Base-by-base conservation (phyloP, 2,797 vertebrate species). In the Leuciscus waleckii region DNA sequence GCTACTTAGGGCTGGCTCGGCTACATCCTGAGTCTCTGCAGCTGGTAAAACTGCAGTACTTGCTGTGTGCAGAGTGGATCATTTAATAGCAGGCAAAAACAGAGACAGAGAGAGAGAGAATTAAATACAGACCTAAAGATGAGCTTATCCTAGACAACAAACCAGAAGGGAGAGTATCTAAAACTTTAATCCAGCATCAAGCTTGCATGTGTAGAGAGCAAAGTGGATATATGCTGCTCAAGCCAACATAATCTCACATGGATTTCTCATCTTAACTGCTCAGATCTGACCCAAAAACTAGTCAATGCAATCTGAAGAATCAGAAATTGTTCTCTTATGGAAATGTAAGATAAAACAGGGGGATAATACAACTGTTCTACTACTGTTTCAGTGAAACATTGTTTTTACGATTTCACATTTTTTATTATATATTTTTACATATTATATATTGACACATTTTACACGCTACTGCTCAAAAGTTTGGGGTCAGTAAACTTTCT, bases 91-190 rank as follows among this genome's bases (percentile, higher is more conserved):
- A 84, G 58, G 69, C 9, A 75, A 35, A 78, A 58, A 79, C 46
- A 71, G 68, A 85, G 74, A 51, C 37, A 79, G 74, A 81, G 37
- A 79, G 78, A 79, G 78, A 81, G 79, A 77, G 54, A 86, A 87
- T 91, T 92, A 84, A 88, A 89, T 81, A 88, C 85, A 87, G 51
- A 86, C 56, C 78, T n/a, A 89, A 82, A 90, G 87, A 86, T 86
- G 79, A 86, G 51, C 86, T 90, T 88, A 87, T 85, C 81, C 51
- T 79, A 82, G 81, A 89, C 83, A 87, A 90, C 84, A 75, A 88
- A 91, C 79, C 87, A 86, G 81, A 87, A 78, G 80, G 88, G 79
- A 80, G 71, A 84, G 78, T 58, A 83, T 83, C 61, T 84, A 85
- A 76, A 70, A 86, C 63, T 73, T 77, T 85, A 89, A 89, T 89